Evolutionary conservation across 2,797 vertebrate species (phyloP), one percentile per base, ranked within the genome.

Genomic region (Oreochromis grahami): DNA sequence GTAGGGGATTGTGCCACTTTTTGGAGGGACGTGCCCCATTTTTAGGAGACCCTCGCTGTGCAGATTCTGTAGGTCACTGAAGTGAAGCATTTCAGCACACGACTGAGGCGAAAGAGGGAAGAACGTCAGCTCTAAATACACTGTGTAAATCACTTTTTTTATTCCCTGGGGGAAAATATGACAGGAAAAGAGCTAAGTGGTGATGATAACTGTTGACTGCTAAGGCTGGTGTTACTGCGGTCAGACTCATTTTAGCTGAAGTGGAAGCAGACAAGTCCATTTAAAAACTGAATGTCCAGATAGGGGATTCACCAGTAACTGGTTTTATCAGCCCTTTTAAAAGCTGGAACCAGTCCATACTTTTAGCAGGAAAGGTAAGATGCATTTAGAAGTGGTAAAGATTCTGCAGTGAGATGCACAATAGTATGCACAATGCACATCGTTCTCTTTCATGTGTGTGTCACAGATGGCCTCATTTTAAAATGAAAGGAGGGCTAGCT

Each of bases 391-490:
- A 56, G 86, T 65, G 41, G 41, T 45, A 29, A 26, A 26, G 65
- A 70, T 70, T 70, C 65, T 45, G 41, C 65, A 29, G 68, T 72
- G 7, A 72, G 14, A 43, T 24, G 9, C 14, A 45, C 24, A 45
- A 70, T 17, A 17, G 38, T 45, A 70, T 72, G 21, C 41, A 72
- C 41, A 89, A 88, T 84, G 45, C 78, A 88, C 45, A 79, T 79
- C 9, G 13, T 32, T 81, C 29, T 43, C 53, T 76, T 38, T 83
- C 55, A 50, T 82, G 84, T 26, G 26, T 26, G 41, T 34, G 79
- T 84, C 87, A 80, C 88, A 88, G 87, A 87, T 88, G 93, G 84
- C 79, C 78, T 88, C 55, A 34, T 87, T 92, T 87, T 6, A 86
- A 85, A 84, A 90, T 85, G 84, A 89, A 68, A 83, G 51, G 29